Conservation (phyloP, 2,797 vertebrate genomes). For the Lindbergichthys nudifrons region DNA sequence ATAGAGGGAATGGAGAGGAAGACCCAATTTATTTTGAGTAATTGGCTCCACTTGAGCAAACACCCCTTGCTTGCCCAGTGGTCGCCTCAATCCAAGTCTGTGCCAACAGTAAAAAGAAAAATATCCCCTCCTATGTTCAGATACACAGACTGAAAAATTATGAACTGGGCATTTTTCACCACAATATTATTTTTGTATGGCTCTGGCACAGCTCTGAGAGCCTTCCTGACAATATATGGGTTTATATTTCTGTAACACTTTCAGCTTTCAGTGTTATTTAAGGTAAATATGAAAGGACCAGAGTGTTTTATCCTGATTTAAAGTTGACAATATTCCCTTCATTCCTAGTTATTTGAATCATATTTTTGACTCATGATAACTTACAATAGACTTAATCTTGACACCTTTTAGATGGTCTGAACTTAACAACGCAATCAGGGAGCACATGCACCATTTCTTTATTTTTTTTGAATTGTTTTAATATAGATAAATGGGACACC, state of each 20-base stretch:
- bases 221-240: slow-evolving; percentile 35
- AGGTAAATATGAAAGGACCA: slow-evolving; percentile 27
- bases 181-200: slow-evolving; percentile 52
- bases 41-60: slow-evolving; percentile 90
- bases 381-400: slow-evolving; percentile 29
- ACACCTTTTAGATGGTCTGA: slow-evolving; percentile 32
- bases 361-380: slow-evolving; percentile 27
- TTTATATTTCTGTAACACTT: slow-evolving; percentile 41
- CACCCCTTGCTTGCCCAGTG: slow-evolving; percentile 77
- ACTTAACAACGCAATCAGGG: slow-evolving; percentile 8
- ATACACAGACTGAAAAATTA: slow-evolving; percentile 51
- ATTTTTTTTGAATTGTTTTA: slow-evolving; percentile 28
- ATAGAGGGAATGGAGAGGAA: slow-evolving; percentile 76
- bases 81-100: slow-evolving; percentile 68
- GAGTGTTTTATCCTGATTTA: slow-evolving; percentile 20
- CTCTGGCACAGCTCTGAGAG: slow-evolving; percentile 34
- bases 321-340: slow-evolving; percentile 36
- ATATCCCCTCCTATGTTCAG: slow-evolving; percentile 59
- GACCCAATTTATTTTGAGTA: slow-evolving; percentile 87
- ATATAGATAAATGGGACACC: slow-evolving; percentile 29
- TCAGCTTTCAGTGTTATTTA: slow-evolving; percentile 1
- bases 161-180: slow-evolving; percentile 42
- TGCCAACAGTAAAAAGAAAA: slow-evolving; percentile 69
- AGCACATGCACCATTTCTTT: background rate
- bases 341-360: slow-evolving; percentile 44